Evolutionary conservation across 2,113 vertebrate genomes (phyloP), one percentile per base, ranked within the genome.

Genomic region (Anas platyrhynchos): DNA sequence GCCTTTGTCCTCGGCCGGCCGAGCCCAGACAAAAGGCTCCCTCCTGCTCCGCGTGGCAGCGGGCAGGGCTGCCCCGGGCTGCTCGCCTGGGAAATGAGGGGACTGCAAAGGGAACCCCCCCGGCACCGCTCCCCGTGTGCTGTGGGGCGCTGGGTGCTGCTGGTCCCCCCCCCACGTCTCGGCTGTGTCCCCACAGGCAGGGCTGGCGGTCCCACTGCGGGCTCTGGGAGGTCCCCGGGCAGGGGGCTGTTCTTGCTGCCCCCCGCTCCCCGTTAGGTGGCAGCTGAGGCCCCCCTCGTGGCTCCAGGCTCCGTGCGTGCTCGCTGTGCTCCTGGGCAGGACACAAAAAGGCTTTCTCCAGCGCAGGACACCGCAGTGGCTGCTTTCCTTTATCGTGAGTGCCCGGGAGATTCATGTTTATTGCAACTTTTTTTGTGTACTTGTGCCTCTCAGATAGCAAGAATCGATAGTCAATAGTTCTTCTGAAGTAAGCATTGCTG

Each of bases 231-330:
- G 9, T 7, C 36, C 26, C 43, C 0, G 9, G 26, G 76, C 32
- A 52, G 36, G 59, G 52, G 12, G 43, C 13, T 16, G 34, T 18
- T 16, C 44, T 58, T 71, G 16, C 21, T 0, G 1, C 2, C 34
- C 48, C 10, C 4, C 8, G 15, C 22, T 2, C 18, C 22, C 1
- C 8, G 1, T 2, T 16, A 10, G 3, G 29, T 25, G 58, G 29
- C 41, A 31, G 23, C 43, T 1, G 31, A 38, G 14, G 1, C 50
- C 52, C 16, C 6, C 22, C 10, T 5, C 2, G 34, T 4, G 23
- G 23, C 34, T 21, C 41, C 44, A 6, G 54, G 15, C 54, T 55
- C 14, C 56, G 46, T 16, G 26, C 29, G 25, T 54, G 56, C 80
- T 34, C 10, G 34, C 23, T 29, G 26, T 27, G 41, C 59, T 50